Conservation (phyloP, 1,140 invertebrate species). For the Dinothrombium tinctorium region DNA sequence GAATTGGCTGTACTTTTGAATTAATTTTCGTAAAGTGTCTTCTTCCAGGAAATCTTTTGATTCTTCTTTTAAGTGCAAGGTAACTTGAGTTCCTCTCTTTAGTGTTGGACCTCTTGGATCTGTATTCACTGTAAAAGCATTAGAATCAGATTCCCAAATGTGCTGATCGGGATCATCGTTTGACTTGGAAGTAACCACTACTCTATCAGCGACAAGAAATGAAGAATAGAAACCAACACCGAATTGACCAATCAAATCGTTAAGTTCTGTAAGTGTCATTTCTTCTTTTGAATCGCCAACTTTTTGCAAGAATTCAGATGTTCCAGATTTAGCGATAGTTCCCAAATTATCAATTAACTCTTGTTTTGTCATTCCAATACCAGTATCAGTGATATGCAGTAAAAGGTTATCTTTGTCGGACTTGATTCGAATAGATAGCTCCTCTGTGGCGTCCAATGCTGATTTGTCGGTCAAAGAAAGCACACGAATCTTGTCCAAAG, state of each 20-base stretch:
- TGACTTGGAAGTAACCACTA: conserved; percentile 77
- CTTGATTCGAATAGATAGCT: conserved; percentile 68
- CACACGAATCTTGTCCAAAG: conserved; percentile 41
- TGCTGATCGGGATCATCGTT: conserved; percentile 66
- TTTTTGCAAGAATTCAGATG: conserved; percentile 90
- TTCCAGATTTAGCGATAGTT: conserved; percentile 86
- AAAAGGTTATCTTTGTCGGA: conserved; percentile 71
- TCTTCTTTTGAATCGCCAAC: conserved; percentile 76
- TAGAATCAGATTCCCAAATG: conserved; percentile 78
- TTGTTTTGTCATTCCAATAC: conserved; percentile 88
- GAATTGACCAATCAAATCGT: conserved; percentile 86
- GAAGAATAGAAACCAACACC: conserved; percentile 96
- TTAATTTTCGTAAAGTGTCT: conserved; percentile 76
- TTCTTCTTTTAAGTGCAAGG: conserved; percentile 72
- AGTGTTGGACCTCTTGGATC: conserved; percentile 68
- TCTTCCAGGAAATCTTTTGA: conserved; percentile 77
- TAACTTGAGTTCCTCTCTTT: conserved; percentile 66
- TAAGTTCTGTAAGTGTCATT: conserved; percentile 47
- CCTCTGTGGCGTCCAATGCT: conserved; percentile 59
- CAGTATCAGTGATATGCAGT: conserved; percentile 71
- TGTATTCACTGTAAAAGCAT: conserved; percentile 58
- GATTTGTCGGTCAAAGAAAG: conserved; percentile 70
- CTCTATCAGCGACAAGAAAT: conserved; percentile 78
- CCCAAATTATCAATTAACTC: conserved; percentile 85
- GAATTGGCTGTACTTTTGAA: conserved; percentile 98